A percentile compares a stretch with the other conserved stretches of the same genome.
These are phyloP conservation scores for Herminia tarsipennalis DNA, from an alignment of 2,888 invertebrate genomes.

Conservation along the genomic window DNA sequence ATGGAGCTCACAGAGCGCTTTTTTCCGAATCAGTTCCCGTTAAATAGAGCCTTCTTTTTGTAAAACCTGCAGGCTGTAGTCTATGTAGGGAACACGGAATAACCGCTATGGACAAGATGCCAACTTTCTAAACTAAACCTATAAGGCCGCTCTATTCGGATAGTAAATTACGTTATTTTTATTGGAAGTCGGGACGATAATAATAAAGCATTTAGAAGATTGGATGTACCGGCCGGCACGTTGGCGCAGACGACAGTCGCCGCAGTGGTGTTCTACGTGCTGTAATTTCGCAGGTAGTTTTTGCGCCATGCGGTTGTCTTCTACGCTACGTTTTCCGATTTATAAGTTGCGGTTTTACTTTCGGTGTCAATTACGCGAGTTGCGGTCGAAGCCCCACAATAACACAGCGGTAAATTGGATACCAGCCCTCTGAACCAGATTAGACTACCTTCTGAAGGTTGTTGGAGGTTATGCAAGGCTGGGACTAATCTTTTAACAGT, in stretches of 20 bases:
- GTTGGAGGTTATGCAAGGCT: constrained; percentile 61
- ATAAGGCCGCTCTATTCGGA: constrained; percentile 70
- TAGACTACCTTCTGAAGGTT: constrained; percentile 74
- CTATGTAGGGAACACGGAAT: constrained; percentile 76
- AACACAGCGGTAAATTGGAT: constrained; percentile 77
- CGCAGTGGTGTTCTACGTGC: constrained; percentile 55
- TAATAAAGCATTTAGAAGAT: constrained; percentile 74
- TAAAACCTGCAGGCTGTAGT: constrained; percentile 66
- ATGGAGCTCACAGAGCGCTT: constrained; percentile 68
- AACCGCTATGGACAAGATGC: constrained; percentile 81
- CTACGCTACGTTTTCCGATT: constrained; percentile 64
- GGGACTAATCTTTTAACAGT: constrained; percentile 52
- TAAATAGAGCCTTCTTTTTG: constrained; percentile 80
- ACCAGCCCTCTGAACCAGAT: constrained; percentile 73
- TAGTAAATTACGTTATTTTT: constrained; percentile 79
- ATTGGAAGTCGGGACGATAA: constrained; percentile 68
- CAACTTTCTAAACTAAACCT: constrained; percentile 84
- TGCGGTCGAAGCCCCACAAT: constrained; percentile 79
- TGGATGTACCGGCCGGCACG: constrained; percentile 54
- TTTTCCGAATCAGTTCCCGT: constrained; percentile 73
- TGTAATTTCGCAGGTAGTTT: constrained; percentile 61
- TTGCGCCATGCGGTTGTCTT: constrained; percentile 58
- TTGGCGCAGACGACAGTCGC: constrained; percentile 42
- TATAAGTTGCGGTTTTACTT: constrained; percentile 72
- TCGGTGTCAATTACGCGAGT: constrained; percentile 77